Base-by-base conservation (phyloP, 2,113 vertebrate genomes). In the Cisticola juncidis region DNA sequence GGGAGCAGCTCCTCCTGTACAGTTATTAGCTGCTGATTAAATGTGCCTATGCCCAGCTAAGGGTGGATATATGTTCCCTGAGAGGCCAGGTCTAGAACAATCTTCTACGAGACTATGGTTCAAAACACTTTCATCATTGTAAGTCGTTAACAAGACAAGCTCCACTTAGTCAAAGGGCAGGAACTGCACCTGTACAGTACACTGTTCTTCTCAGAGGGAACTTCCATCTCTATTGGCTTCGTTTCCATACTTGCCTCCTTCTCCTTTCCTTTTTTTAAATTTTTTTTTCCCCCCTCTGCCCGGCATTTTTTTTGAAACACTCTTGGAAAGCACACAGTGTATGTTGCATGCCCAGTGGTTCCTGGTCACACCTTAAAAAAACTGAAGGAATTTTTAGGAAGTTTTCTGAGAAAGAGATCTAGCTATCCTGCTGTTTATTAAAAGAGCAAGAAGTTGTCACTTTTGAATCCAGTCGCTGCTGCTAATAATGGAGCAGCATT, bases 21-120 rank as follows among this genome's bases (percentile, higher is more conserved):
- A 98, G 98, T 99, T 99, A 99, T 99, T 99, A 99, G 99, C 99
- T 98, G 97, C 98, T 99, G 99, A 99, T 99, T 99, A 99, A 98
- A 99, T 99, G 98, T 98, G 98, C 97, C 98, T 98, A 94, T 98
- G 98, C 98, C 95, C 96, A 96, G 98, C 98, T 98, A 98, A 98
- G 98, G 98, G 98, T 98, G 98, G 98, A 99, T 99, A 99, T 99
- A 98, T 99, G 98, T 98, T 99, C 98, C 99, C 98, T 97, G 97
- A 97, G 98, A 98, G 98, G 98, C 98, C 97, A 97, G 98, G 98
- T 98, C 98, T 98, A 98, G 98, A 98, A 98, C 98, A 98, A 98
- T 98, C 98, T 99, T 98, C 98, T 97, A 97, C 95, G 98, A 98
- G 98, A 98, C 98, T 97, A 96, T 98, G 97, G 98, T 98, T 98